Conservation (phyloP, 2,888 invertebrate species). For the Zaprionus bogoriensis region DNA sequence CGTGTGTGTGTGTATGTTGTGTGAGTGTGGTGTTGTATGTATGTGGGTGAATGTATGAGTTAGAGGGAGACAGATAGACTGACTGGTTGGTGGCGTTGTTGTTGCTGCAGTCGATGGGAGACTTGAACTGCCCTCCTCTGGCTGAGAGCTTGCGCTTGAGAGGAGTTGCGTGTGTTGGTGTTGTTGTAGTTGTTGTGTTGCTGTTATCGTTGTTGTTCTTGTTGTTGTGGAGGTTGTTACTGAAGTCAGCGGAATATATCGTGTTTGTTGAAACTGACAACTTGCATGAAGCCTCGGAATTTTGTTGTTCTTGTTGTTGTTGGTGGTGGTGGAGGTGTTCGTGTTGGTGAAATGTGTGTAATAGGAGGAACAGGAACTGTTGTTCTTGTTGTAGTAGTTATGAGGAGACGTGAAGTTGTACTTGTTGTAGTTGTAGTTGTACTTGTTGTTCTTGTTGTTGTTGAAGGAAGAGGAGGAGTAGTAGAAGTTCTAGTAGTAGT, state of each 20-base stretch:
- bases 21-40: background rate
- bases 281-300: conserved; percentile 50
- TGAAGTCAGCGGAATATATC: conserved; percentile 70
- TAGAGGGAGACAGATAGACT: background rate
- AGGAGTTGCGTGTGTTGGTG: conserved; percentile 24
- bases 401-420: conserved; percentile 63
- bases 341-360: conserved; percentile 76
- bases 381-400: conserved; percentile 57
- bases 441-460: conserved; percentile 61
- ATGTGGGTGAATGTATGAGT: conserved; percentile 13
- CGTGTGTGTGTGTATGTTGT: conserved; percentile 17
- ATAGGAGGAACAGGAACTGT: conserved; percentile 77
- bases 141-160: conserved; percentile 17
- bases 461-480: conserved; percentile 81
- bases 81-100: conserved; percentile 20
- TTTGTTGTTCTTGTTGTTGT: conserved; percentile 32
- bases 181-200: too few species aligned
- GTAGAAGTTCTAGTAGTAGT: conserved; percentile 78
- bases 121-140: conserved; percentile 24
- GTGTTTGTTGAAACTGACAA: conserved; percentile 64
- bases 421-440: conserved; percentile 77
- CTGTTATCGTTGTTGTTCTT: conserved; percentile 30
- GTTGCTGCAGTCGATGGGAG: conserved; percentile 23
- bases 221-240: conserved; percentile 25
- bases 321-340: conserved; percentile 30